Evolutionary conservation across 2,797 vertebrate species (phyloP).

Genomic region (Spheniscus humboldti): DNA sequence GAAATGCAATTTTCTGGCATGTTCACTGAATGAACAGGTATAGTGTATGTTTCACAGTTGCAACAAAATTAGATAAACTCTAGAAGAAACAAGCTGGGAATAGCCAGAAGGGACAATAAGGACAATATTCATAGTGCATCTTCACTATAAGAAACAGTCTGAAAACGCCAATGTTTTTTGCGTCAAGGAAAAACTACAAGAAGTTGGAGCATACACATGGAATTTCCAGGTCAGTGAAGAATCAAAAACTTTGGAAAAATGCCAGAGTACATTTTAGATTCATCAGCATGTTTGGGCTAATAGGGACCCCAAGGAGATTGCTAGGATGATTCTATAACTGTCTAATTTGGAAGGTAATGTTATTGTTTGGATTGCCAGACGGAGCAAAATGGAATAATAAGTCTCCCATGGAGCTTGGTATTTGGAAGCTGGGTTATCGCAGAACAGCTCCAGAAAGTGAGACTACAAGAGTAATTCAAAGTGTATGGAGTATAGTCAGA

Average conservation of each 20-base stretch:
- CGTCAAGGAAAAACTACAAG: not conserved
- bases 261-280: not conserved
- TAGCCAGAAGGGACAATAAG: not conserved
- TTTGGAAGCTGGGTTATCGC: not conserved
- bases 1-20: not conserved
- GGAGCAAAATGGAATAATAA: not conserved
- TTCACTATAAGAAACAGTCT: not conserved
- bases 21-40: not conserved
- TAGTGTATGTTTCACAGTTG: not conserved
- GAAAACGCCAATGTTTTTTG: not conserved
- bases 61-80: not conserved
- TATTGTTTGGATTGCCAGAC: not conserved
- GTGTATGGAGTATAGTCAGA: not conserved
- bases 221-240: not conserved
- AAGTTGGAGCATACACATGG: not conserved
- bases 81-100: not conserved
- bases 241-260: not conserved
- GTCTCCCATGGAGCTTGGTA: not conserved
- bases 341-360: not conserved
- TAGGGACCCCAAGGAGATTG: not conserved
- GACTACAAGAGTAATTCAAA: not conserved
- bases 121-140: not conserved
- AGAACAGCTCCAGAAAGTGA: not conserved
- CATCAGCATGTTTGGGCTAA: not conserved
- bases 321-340: not conserved